Conservation (phyloP, 2,888 invertebrate species). For the Synergus umbraculus region DNA sequence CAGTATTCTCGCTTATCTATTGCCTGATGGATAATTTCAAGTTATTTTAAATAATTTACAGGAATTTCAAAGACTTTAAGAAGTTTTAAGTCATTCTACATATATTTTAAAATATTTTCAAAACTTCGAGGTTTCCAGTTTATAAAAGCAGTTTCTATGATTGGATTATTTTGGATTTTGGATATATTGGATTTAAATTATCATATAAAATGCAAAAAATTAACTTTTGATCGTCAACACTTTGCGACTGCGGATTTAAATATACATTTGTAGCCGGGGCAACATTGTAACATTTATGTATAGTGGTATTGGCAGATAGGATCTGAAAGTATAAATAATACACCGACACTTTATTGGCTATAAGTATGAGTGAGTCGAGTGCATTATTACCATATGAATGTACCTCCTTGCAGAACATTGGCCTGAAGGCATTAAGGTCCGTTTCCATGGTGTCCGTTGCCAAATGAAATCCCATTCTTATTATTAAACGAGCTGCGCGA, state of each 20-base stretch:
- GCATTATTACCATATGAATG: constrained; percentile 36
- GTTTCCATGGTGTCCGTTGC: constrained; percentile 14
- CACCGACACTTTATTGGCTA: neutral
- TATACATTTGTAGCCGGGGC: neutral
- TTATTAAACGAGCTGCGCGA: neutral
- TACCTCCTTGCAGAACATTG: constrained; percentile 14
- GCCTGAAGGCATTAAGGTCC: constrained; percentile 1
- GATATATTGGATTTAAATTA: too few species aligned
- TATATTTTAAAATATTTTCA: too few species aligned
- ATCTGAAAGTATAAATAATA: constrained; percentile 1
- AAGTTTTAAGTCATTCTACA: too few species aligned
- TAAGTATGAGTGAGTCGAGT: neutral
- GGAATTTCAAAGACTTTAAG: too few species aligned
- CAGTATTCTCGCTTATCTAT: too few species aligned
- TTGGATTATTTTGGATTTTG: too few species aligned
- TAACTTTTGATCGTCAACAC: neutral
- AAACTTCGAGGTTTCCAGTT: too few species aligned
- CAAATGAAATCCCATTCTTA: constrained; percentile 9
- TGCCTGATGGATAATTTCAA: too few species aligned
- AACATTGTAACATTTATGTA: neutral
- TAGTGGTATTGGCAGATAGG: neutral
- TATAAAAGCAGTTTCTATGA: too few species aligned
- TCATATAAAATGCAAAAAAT: neutral
- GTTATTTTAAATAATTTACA: too few species aligned
- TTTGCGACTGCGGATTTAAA: neutral